Evolutionary conservation across 2,113 vertebrate species (phyloP), one percentile per base, ranked within the genome.

Genomic region (Rhinogobius similis): DNA sequence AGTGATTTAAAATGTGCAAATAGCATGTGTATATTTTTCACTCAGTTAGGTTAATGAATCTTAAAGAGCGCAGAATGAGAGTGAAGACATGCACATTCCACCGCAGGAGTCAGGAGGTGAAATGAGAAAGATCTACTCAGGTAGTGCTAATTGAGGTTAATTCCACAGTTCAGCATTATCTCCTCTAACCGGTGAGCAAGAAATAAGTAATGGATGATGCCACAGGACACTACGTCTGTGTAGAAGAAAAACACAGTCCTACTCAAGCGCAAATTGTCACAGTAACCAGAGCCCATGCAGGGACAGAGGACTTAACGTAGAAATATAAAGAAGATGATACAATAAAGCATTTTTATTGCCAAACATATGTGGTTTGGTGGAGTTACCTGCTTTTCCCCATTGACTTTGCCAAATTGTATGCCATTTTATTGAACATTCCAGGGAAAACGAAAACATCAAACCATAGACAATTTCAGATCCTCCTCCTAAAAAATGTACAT

Each of bases 131-230:
- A 87, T 78, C 74, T 78, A 76, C 68, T 74, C 76, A 77, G 73
- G 79, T 68, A 66, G 53, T 29, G 89, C 93, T 94, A 95, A 95
- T 94, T 93, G 92, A 93, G 94, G 93, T 93, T 94, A 93, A 94
- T 93, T 86, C 79, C 62, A 77, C 71, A 81, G 85, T 86, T 87
- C 79, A 80, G 56, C 70, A 72, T 83, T 78, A 86, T 86, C 83
- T 82, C 70, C 38, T 81, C 61, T 86, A 75, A 87, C 84, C 68
- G 36, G 70, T 65, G 69, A 72, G 55, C 65, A 82, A 61, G 74
- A 75, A 70, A 70, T 71, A 68, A 65, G 79, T 87, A 83, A 88
- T 86, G 78, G 79, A 80, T 69, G 88, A 91, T 87, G 90, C 88
- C 82, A 87, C 88, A 89, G 79, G 84, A 91, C 86, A 84, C 72